phyloP scores from a whole-genome alignment of 2,888 invertebrate species.

The Omphaloscelis lunosa region DNA sequence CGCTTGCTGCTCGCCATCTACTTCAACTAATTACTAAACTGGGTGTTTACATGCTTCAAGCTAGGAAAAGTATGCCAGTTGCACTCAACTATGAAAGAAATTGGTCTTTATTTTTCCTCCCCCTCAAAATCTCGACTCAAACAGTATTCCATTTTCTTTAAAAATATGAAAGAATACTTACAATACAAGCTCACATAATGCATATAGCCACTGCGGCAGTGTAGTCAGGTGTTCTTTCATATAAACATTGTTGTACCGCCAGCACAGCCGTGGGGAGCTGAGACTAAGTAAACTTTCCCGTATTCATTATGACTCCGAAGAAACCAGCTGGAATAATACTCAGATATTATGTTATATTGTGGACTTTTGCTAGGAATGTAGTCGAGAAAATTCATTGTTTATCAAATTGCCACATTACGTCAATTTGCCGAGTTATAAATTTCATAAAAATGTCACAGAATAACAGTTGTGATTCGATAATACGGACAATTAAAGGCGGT shows the following conservation, averaged over 20 bases:
- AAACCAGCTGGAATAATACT: slow-evolving; percentile 71
- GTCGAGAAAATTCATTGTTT: neutral
- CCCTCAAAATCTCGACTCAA: slow-evolving; percentile 17
- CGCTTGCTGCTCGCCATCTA: neutral
- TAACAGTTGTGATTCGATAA: too few species aligned
- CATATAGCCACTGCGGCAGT: slow-evolving; percentile 33
- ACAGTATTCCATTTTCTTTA: slow-evolving; percentile 43
- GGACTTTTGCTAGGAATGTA: slow-evolving; percentile 9
- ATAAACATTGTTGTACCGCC: slow-evolving; percentile 49
- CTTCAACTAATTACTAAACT: neutral
- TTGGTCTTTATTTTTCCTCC: slow-evolving; percentile 17
- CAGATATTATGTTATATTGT: slow-evolving; percentile 28
- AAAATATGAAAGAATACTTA: slow-evolving; percentile 45
- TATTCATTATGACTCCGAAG: slow-evolving; percentile 71
- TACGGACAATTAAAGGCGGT: too few species aligned
- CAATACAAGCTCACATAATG: slow-evolving; percentile 26
- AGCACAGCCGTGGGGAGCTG: slow-evolving; percentile 60
- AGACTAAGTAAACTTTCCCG: slow-evolving; percentile 73
- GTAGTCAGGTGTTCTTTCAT: slow-evolving; percentile 53
- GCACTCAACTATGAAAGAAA: neutral
- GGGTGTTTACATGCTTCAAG: neutral
- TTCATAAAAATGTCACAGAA: neutral
- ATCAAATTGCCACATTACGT: neutral
- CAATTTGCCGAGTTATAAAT: neutral
- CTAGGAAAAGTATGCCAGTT: neutral